phyloP scores from a whole-genome alignment of 2,113 vertebrate species.

The Puntigrus tetrazona region DNA sequence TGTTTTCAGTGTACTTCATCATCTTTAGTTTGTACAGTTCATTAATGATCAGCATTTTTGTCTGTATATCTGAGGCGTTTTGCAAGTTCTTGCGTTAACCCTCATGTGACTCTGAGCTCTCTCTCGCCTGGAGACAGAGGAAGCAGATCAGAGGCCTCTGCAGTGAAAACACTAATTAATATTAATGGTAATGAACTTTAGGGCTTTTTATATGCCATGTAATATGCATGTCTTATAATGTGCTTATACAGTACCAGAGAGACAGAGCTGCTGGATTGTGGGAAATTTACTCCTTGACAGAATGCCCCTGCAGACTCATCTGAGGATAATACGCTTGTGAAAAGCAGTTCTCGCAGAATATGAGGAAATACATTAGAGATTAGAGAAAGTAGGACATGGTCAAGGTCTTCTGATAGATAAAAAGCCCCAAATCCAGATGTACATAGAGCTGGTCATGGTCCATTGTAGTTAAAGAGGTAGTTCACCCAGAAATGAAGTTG shows the following conservation, averaged over 20 bases:
- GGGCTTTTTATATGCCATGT: conserved; percentile 48
- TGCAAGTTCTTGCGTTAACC: conserved; percentile 13
- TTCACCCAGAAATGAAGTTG: neutral
- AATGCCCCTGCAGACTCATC: conserved; percentile 16
- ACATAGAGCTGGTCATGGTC: neutral
- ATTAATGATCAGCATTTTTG: conserved; percentile 13
- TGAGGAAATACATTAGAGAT: conserved; percentile 13
- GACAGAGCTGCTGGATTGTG: conserved; percentile 20
- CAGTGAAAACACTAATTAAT: conserved; percentile 52
- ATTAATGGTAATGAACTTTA: conserved; percentile 52
- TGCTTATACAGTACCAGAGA: conserved; percentile 39
- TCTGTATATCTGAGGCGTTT: neutral
- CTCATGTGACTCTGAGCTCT: neutral
- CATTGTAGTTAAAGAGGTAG: neutral
- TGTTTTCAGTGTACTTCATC: conserved; percentile 14
- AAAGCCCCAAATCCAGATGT: neutral
- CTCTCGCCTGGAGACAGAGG: conserved; percentile 30
- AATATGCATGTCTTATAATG: conserved; percentile 58
- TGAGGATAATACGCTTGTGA: neutral
- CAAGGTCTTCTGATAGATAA: conserved; percentile 12
- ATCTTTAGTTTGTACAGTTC: conserved; percentile 2
- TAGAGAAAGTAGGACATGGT: conserved; percentile 16
- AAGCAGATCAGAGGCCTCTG: conserved; percentile 44
- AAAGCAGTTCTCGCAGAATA: conserved; percentile 13
- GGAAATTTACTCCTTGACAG: conserved; percentile 26